Evolutionary conservation across 2,888 invertebrate genomes (phyloP).

Genomic region (Lasioglossum zephyrum): DNA sequence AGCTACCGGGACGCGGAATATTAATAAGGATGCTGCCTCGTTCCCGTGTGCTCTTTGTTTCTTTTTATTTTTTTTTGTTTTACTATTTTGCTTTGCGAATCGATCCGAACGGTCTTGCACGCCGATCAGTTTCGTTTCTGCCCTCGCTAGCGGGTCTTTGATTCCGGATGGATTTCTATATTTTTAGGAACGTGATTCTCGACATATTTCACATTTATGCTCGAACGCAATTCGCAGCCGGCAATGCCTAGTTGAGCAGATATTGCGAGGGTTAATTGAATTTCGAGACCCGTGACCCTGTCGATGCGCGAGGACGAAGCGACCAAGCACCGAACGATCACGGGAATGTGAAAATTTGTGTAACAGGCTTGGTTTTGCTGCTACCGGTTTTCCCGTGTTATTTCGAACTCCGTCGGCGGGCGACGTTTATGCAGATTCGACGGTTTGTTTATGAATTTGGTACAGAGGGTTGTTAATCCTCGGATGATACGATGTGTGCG

Average conservation of each 20-base stretch:
- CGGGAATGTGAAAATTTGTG: neutral
- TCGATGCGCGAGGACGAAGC: neutral
- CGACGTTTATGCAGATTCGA: neutral
- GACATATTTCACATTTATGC: conserved; percentile 1
- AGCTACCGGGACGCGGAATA: conserved; percentile 35
- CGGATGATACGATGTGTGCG: neutral
- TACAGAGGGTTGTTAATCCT: neutral
- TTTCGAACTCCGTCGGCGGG: neutral
- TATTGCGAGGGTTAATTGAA: conserved; percentile 23
- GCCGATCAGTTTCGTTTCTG: neutral
- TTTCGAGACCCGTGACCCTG: neutral
- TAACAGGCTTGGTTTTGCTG: neutral
- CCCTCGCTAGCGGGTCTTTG: neutral
- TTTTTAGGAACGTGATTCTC: neutral
- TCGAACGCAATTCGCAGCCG: neutral
- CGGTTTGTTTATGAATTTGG: neutral
- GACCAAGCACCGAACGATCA: neutral
- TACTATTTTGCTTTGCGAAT: neutral
- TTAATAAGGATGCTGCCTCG: conserved; percentile 40
- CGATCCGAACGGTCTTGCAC: conserved; percentile 9
- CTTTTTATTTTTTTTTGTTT: no score
- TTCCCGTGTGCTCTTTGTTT: neutral
- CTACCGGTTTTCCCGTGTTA: conserved; percentile 5
- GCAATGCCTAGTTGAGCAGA: neutral
- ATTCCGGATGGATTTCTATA: neutral